These are phyloP conservation scores for Chaetops frenatus DNA, from an alignment of 2,113 vertebrate genomes.

Conservation along the genomic window DNA sequence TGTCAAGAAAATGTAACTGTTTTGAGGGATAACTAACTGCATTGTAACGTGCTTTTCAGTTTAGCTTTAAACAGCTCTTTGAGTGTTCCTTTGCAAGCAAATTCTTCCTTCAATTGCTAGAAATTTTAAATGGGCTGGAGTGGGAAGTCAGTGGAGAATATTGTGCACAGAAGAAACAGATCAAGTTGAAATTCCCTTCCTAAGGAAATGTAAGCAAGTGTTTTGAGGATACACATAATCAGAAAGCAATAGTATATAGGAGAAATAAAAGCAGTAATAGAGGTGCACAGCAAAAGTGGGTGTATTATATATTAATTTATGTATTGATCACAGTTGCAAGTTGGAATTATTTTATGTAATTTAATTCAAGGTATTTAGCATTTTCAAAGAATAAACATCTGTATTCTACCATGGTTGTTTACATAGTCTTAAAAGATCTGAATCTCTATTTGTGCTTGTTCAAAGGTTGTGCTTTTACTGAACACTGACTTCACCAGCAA, in stretches of 20 bases:
- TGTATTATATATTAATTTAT: background rate
- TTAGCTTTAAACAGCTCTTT: background rate
- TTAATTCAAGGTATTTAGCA: background rate
- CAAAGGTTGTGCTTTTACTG: background rate
- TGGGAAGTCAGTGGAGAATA: background rate
- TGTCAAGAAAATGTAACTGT: background rate
- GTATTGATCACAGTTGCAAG: background rate
- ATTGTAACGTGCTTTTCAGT: background rate
- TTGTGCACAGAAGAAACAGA: background rate
- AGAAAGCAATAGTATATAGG: background rate
- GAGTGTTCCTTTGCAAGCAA: background rate
- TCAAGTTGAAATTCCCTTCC: background rate
- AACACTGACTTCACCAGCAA: background rate
- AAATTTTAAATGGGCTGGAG: background rate
- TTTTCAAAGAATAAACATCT: background rate
- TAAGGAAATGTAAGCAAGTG: background rate
- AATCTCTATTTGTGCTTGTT: background rate
- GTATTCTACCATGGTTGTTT: background rate
- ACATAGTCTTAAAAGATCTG: background rate
- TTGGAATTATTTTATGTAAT: background rate
- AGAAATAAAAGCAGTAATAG: background rate
- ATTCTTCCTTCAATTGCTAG: background rate
- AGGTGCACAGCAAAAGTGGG: background rate
- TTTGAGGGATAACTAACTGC: background rate
- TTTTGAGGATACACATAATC: background rate